Conservation (phyloP, 2,888 invertebrate species). For the Macropis europaea region DNA sequence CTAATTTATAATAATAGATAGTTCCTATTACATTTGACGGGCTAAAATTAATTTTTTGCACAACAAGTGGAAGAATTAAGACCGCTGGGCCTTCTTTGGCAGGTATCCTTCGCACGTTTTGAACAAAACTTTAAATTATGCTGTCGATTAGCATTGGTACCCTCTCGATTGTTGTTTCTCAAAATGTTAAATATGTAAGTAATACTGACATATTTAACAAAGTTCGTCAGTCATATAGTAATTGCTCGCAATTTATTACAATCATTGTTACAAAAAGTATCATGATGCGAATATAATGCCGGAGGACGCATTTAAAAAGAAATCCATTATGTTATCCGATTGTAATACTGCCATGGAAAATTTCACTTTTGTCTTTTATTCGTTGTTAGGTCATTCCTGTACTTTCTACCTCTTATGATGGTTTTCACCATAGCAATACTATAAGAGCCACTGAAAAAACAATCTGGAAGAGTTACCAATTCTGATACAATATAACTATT, state of each 20-base stretch:
- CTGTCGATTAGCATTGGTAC: constrained; percentile 48
- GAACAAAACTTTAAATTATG: constrained; percentile 43
- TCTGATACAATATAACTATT: constrained; percentile 52
- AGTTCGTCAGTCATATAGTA: neutral
- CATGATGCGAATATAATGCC: too few species aligned
- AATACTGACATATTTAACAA: neutral
- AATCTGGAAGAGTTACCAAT: constrained; percentile 50
- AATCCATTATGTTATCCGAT: neutral
- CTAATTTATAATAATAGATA: constrained; percentile 18
- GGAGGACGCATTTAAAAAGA: too few species aligned
- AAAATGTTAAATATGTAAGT: neutral
- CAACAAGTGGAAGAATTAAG: constrained; percentile 46
- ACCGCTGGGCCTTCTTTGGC: constrained; percentile 56
- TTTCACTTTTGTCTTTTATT: neutral
- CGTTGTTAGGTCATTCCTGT: neutral
- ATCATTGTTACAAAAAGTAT: too few species aligned
- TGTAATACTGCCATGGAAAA: neutral
- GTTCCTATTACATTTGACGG: constrained; percentile 2
- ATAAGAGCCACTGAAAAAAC: constrained; percentile 20
- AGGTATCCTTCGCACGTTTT: constrained; percentile 50
- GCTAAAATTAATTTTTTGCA: constrained; percentile 18
- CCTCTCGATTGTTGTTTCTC: constrained; percentile 26
- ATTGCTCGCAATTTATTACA: neutral
- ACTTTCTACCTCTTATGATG: too few species aligned
- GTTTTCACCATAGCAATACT: neutral